Base-by-base conservation (phyloP, 92 coral and sea anemone species). In the Diadumene lineata region DNA sequence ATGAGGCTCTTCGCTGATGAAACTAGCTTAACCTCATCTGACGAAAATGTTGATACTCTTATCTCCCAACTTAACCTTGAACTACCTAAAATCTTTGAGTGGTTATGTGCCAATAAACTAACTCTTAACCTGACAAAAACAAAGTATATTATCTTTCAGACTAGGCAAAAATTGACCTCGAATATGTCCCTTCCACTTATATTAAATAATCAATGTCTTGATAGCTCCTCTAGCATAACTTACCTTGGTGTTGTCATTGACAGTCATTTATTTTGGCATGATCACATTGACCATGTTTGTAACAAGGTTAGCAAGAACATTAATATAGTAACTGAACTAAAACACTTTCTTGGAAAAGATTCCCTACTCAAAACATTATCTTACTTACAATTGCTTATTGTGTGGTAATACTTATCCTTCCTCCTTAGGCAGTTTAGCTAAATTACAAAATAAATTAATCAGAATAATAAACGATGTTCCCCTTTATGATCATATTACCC, bases 401-500 rank as follows among this genome's bases (percentile, higher is more conserved):
- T 53, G 60, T 9, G 60, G 60, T 8, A 53, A 53, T 16, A 53
- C 8, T 53, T 53, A 53, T 22, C 4, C 6, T 22, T 8, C 22
- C n/a, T 23, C 60, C 25, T 22, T 53, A 16, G 8, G n/a, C n/a
- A 23, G n/a, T 53, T 2, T 53, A 53, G 3, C 18, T 8, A 53
- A 53, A 53, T 16, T 53, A 2, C 60, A 53, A 53, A 53, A 53
- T 16, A 53, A 74, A 57, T 69, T 70, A 11, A 43, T 74, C 10
- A 31, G 79, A 30, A 34, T 74, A 1, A 56, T 74, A 30, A 53
- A 74, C 60, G 68, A 74, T 56, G 79, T 74, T 18, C 69, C 79
- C 19, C 55, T 74, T 28, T 27, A 31, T 26, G 55, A 61, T 29
- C 53, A 32, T 19, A 74, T 60, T 18, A 74, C 68, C 61, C 70